phyloP scores from a whole-genome alignment of 2,888 invertebrate species.

The Tubulanus polymorphus region DNA sequence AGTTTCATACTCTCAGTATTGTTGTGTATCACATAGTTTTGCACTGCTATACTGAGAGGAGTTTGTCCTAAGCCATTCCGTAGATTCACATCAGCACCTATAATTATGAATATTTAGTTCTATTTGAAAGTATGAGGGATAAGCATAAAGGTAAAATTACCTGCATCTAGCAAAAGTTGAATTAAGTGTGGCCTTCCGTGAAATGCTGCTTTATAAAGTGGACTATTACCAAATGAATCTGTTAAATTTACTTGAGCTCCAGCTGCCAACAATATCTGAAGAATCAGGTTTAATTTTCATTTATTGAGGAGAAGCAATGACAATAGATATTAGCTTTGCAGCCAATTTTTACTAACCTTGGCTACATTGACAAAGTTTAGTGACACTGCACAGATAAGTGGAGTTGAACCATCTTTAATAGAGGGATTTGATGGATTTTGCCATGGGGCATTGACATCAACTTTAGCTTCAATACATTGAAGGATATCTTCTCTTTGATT shows the following conservation, averaged over 20 bases:
- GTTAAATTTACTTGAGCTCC: slow-evolving; percentile 50
- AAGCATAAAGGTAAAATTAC: slow-evolving; percentile 17
- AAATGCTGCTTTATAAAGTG: slow-evolving; percentile 52
- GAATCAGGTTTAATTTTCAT: slow-evolving; percentile 1
- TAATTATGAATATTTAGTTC: slow-evolving; percentile 3
- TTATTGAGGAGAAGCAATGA: background rate
- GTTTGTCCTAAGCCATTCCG: slow-evolving; percentile 51
- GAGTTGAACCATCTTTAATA: slow-evolving; percentile 54
- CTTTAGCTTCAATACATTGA: slow-evolving; percentile 40
- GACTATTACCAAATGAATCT: slow-evolving; percentile 50
- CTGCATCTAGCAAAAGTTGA: slow-evolving; percentile 39
- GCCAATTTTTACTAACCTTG: slow-evolving; percentile 31
- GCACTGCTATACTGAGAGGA: slow-evolving; percentile 53
- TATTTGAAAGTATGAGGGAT: background rate
- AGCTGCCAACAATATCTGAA: slow-evolving; percentile 46
- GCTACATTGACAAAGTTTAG: slow-evolving; percentile 53
- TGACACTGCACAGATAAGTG: slow-evolving; percentile 54
- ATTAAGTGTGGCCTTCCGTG: slow-evolving; percentile 42
- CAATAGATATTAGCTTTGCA: background rate
- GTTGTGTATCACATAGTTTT: slow-evolving; percentile 53
- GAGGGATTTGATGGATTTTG: slow-evolving; percentile 52
- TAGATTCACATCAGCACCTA: slow-evolving; percentile 52
- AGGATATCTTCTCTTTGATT: slow-evolving; percentile 49
- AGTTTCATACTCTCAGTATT: no score
- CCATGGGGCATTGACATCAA: slow-evolving; percentile 54